Evolutionary conservation across 2,113 vertebrate species (phyloP), one percentile per base, ranked within the genome.

Genomic region (Prunella fulvescens): DNA sequence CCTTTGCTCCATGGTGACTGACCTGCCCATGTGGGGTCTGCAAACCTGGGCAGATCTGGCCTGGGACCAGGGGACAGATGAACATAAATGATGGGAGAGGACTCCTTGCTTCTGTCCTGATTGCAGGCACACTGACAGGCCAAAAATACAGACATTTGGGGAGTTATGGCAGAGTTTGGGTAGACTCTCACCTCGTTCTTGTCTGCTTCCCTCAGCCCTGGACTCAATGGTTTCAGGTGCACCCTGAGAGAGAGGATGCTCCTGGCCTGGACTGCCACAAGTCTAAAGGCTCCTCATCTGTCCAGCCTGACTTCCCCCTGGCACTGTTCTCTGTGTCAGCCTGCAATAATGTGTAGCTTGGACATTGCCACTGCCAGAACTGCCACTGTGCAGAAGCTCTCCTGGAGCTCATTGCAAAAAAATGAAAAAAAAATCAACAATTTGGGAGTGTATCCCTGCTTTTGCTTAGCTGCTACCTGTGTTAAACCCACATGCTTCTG

Each of bases 11-110:
- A 0, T 17, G 47, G 9, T 33, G 64, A 39, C 37, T 39, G 70
- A 56, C 12, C 28, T 0, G 0, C 29, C 71, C 50, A 1, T 0
- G 0, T 31, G 72, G 57, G n/a, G 10, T 48, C 84, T 73, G 31
- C 53, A 91, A 19, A 76, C 42, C n/a, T 35, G n/a, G 10, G 8
- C 51, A 47, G n/a, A 37, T 7, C 42, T n/a, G 3, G 18, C 88
- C 39, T 39, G 29, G 29, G 10, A 19, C 26, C 35, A 45, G n/a
- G 9, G 11, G 35, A 44, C 7, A 67, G 35, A 14, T 51, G 11
- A 44, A 45, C 26, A 26, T 35, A 50, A 45, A 10, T 24, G 7
- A 20, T 33, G 11, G 60, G 42, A 54, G 44, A 35, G 26, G 14
- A 40, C 20, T 54, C 7, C 12, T 81, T 70, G 45, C n/a, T 71